These are phyloP conservation scores for Acleris sparsana DNA, from an alignment of 2,888 invertebrate genomes.

Conservation along the genomic window DNA sequence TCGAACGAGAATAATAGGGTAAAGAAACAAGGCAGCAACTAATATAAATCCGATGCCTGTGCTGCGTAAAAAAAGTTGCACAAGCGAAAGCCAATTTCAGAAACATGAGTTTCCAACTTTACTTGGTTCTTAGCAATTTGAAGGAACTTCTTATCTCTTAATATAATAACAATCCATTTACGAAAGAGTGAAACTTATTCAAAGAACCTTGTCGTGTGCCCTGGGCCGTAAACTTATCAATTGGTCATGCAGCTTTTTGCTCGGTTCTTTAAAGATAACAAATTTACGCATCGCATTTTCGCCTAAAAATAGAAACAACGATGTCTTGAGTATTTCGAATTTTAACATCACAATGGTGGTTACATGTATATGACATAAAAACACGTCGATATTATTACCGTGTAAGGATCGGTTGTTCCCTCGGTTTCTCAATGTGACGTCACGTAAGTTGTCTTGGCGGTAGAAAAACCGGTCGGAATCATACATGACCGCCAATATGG, in stretches of 20 bases:
- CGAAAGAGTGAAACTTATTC: not conserved
- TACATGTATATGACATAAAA: constrained; percentile 9
- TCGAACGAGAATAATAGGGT: constrained; percentile 47
- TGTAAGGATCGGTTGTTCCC: constrained; percentile 54
- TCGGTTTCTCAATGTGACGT: constrained; percentile 63
- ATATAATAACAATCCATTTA: not conserved
- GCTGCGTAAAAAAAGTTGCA: not conserved
- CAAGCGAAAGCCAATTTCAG: not conserved
- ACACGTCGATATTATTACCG: constrained; percentile 47
- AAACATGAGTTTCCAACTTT: not conserved
- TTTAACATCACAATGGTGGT: not conserved
- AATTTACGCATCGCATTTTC: constrained; percentile 2
- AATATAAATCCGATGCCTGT: constrained; percentile 4
- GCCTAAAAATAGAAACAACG: constrained; percentile 7
- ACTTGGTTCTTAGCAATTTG: not conserved
- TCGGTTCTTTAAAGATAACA: not conserved
- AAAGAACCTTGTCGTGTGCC: not conserved
- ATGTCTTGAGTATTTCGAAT: not conserved
- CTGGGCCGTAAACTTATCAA: constrained; percentile 3
- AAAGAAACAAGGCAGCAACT: constrained; percentile 27
- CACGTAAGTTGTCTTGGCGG: constrained; percentile 52
- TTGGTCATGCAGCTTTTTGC: not conserved
- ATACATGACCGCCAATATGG: constrained; percentile 64
- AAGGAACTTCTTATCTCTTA: constrained; percentile 13
- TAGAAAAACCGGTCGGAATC: constrained; percentile 75